Evolutionary conservation across 2,888 invertebrate genomes (phyloP), one percentile per base, ranked within the genome.

Genomic region (Tetheella fluctuosa): DNA sequence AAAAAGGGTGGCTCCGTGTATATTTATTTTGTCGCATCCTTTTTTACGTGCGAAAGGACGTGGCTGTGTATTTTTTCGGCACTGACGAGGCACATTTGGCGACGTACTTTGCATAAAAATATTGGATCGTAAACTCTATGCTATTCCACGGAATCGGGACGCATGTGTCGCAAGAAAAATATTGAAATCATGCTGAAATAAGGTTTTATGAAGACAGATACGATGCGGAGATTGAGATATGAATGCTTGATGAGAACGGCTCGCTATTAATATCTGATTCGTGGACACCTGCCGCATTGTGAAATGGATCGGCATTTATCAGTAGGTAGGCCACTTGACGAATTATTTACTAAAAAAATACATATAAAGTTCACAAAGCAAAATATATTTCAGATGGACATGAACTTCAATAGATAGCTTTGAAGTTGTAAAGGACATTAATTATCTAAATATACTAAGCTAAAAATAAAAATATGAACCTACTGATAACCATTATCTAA

Each of bases 1-100:
- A 90, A 92, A 93, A 93, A 93, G 93, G 92, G 91, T 91, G 91
- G 86, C 88, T 88, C 76, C 77, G 80, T 89, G 91, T 93, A 90
- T 93, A 93, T 93, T 93, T 93, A 93, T 93, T 90, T 83, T 92
- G 92, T 90, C 91, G 89, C 91, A 91, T 91, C 92, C 90, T 90
- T 93, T 87, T 93, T 93, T 91, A 91, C 89, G 90, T 86, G 89
- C 88, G 75, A 89, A 88, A 90, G 90, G 89, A 90, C 90, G 86
- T 84, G 81, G 81, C 82, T 84, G 85, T 84, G 84, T 86, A 84
- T 89, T 90, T 92, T 90, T 90, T 87, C 88, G 84, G 79, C 74
- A 84, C 81, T 82, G 79, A 81, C 84, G 80, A 79, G 80, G 81
- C 89, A 92, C 93, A 93, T 93, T 93, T 92, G 93, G 92, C 89